Evolutionary conservation across 92 coral and sea anemone genomes (phyloP).

Genomic region (Palythoa caribaeorum): DNA sequence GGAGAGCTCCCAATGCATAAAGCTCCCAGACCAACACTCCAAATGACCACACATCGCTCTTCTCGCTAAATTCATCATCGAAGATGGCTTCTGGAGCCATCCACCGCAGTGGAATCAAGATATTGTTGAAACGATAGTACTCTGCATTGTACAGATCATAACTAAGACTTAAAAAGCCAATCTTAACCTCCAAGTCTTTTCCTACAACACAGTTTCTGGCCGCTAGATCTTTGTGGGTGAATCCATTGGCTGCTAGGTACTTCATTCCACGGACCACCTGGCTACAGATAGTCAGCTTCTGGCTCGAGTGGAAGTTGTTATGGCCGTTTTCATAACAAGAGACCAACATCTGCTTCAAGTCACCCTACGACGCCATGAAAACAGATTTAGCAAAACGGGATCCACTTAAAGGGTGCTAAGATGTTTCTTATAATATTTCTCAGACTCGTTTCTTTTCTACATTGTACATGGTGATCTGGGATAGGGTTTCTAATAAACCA

Average conservation of each 20-base stretch:
- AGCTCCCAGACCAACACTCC: constrained; percentile 97
- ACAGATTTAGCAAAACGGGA: not conserved
- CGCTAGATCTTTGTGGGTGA: constrained; percentile 95
- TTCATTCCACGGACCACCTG: constrained; percentile 90
- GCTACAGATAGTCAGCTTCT: constrained; percentile 85
- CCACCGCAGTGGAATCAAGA: constrained; percentile 95
- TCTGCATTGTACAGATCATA: constrained; percentile 93
- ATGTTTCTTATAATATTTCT: too few species aligned
- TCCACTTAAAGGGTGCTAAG: too few species aligned
- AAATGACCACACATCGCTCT: constrained; percentile 97
- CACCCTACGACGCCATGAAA: constrained; percentile 75
- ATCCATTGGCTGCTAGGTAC: constrained; percentile 80
- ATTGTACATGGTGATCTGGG: too few species aligned
- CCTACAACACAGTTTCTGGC: constrained; percentile 96
- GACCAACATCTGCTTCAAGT: constrained; percentile 91
- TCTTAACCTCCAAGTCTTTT: constrained; percentile 86
- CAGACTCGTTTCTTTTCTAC: too few species aligned
- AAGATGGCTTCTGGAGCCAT: constrained; percentile 98
- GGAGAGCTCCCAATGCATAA: constrained; percentile 86
- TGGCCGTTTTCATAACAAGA: constrained; percentile 90
- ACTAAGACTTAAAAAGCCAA: constrained; percentile 91
- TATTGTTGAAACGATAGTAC: constrained; percentile 87
- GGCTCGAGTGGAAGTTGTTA: constrained; percentile 83
- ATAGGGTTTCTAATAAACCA: too few species aligned
- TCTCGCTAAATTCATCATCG: constrained; percentile 91